A percentile compares a stretch with the other conserved stretches of the same genome.
These are phyloP conservation scores for Acrobasis consociella DNA, from an alignment of 2,888 invertebrate genomes.

Conservation along the genomic window DNA sequence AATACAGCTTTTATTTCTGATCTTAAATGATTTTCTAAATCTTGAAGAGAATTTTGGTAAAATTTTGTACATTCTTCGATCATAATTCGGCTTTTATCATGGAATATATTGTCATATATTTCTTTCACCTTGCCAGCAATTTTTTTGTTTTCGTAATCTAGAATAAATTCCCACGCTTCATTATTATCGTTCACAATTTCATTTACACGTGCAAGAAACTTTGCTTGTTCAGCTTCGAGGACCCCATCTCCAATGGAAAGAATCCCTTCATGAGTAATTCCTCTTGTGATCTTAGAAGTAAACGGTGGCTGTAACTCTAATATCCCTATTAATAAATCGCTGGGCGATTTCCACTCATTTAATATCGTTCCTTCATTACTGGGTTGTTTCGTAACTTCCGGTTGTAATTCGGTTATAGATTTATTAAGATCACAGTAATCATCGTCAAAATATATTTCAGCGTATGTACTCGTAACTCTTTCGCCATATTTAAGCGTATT, in stretches of 20 bases:
- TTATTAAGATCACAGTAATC: constrained; percentile 42
- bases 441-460: constrained; percentile 63
- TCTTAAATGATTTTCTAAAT: constrained; percentile 60
- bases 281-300: constrained; percentile 72
- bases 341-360: constrained; percentile 67
- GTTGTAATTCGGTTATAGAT: constrained; percentile 24
- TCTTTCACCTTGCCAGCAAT: constrained; percentile 53
- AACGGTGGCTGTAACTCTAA: constrained; percentile 67
- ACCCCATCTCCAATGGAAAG: constrained; percentile 62
- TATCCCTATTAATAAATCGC: constrained; percentile 65
- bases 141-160: constrained; percentile 52
- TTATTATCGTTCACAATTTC: constrained; percentile 59
- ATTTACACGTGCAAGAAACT: constrained; percentile 48
- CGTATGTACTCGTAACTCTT: constrained; percentile 61
- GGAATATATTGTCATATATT: constrained; percentile 55
- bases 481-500: constrained; percentile 45
- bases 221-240: constrained; percentile 49
- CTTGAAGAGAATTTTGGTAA: constrained; percentile 62
- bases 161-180: constrained; percentile 60
- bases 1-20: constrained; percentile 54
- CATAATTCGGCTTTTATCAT: constrained; percentile 59
- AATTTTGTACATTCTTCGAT: constrained; percentile 56
- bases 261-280: constrained; percentile 69
- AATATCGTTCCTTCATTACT: constrained; percentile 23
- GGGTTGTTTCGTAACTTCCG: constrained; percentile 21